Base-by-base conservation (phyloP, 2,888 invertebrate species). In the Rhabditoides inermis region DNA sequence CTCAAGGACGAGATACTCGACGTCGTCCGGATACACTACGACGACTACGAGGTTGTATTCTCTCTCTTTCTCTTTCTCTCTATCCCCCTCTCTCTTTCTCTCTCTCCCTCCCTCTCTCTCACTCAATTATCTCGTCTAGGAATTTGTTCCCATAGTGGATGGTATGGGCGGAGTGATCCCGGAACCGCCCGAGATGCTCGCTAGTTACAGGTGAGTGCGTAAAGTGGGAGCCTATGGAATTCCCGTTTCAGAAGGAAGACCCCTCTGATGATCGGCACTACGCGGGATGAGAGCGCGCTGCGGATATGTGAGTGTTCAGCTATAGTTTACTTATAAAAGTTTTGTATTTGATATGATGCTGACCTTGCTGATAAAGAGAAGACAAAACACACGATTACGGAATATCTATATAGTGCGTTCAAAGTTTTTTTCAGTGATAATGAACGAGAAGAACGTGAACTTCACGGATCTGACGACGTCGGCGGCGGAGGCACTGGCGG, bases 41-140 rank as follows among this genome's bases (percentile, higher is more conserved):
- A 71, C 47, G 76, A 76, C 40, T 77, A 76, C 55, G 67, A 73
- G n/a, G n/a, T n/a, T n/a, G n/a, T n/a, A n/a, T n/a, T n/a, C n/a
- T n/a, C n/a, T n/a, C n/a, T n/a, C n/a, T n/a, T n/a, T n/a, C n/a
- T n/a, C n/a, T n/a, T n/a, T n/a, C n/a, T n/a, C n/a, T n/a, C n/a
- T n/a, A n/a, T n/a, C n/a, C n/a, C n/a, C n/a, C n/a, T n/a, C n/a
- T n/a, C n/a, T n/a, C n/a, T n/a, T n/a, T n/a, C n/a, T n/a, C n/a
- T n/a, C n/a, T n/a, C n/a, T n/a, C n/a, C n/a, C n/a, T n/a, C n/a
- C n/a, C n/a, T n/a, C n/a, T n/a, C n/a, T n/a, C n/a, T n/a, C n/a
- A n/a, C n/a, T n/a, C n/a, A n/a, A n/a, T n/a, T n/a, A n/a, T n/a
- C n/a, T n/a, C n/a, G n/a, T n/a, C n/a, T n/a, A n/a, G 46, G 71